These are phyloP conservation scores for Ruditapes philippinarum DNA, from an alignment of 1,140 invertebrate species.

Conservation along the genomic window DNA sequence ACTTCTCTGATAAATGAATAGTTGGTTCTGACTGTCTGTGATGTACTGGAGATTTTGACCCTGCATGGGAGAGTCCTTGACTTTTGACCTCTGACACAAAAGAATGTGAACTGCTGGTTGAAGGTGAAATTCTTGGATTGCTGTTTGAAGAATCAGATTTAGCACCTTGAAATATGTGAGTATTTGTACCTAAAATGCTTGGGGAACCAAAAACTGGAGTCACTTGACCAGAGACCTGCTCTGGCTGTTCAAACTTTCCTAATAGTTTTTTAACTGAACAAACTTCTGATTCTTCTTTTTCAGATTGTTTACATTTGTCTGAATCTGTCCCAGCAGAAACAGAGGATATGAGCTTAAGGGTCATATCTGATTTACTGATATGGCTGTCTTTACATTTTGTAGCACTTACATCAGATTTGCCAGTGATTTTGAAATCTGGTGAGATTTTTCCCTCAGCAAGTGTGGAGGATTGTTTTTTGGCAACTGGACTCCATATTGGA, in stretches of 20 bases:
- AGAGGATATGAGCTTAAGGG: background rate
- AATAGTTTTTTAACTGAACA: constrained; percentile 74
- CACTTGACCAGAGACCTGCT: constrained; percentile 14
- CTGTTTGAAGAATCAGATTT: constrained; percentile 1
- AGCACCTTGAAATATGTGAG: constrained; percentile 6
- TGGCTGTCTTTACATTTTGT: background rate
- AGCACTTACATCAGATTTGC: background rate
- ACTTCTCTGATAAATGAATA: constrained; percentile 41
- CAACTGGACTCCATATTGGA: constrained; percentile 8
- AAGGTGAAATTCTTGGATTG: background rate
- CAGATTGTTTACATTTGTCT: background rate
- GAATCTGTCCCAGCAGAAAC: constrained; percentile 10
- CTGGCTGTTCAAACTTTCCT: constrained; percentile 75
- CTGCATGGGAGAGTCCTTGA: constrained; percentile 1
- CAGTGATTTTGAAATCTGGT: background rate
- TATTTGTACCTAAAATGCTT: constrained; percentile 12
- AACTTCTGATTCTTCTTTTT: constrained; percentile 39
- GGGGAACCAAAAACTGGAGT: background rate
- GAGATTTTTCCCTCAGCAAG: background rate
- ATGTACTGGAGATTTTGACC: background rate
- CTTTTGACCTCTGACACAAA: constrained; percentile 6
- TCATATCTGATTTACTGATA: background rate
- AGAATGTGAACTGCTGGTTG: background rate
- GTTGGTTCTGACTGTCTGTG: constrained; percentile 49
- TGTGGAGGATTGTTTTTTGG: background rate